Evolutionary conservation across 2,888 invertebrate genomes (phyloP).

Genomic region (Dimorphilus gyrociliatus): DNA sequence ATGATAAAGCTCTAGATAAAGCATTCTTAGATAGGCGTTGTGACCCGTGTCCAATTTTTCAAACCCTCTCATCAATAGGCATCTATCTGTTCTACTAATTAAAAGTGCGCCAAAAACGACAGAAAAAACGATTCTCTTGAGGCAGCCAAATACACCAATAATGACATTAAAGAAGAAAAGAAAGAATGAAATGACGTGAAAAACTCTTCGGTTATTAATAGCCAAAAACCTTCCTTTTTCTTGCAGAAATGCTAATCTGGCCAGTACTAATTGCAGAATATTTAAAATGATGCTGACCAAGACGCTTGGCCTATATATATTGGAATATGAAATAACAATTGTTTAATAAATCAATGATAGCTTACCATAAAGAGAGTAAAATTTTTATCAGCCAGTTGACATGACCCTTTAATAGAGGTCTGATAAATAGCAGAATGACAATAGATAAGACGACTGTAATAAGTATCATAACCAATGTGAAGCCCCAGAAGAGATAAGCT

Average conservation of each 20-base stretch:
- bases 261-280: constrained; percentile 7
- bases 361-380: too few species aligned
- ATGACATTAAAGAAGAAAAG: constrained; percentile 18
- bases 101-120: constrained; percentile 12
- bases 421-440: too few species aligned
- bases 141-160: constrained; percentile 14
- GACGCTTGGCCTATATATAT: constrained; percentile 10
- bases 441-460: too few species aligned
- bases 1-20: constrained; percentile 3
- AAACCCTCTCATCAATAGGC: constrained; percentile 15
- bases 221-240: constrained; percentile 7
- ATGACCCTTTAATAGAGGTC: too few species aligned
- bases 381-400: too few species aligned
- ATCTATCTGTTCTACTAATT: constrained; percentile 14
- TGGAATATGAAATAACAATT: too few species aligned
- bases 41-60: constrained; percentile 13
- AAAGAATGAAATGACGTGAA: constrained; percentile 15
- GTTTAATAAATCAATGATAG: too few species aligned
- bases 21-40: constrained; percentile 2
- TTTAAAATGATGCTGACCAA: constrained; percentile 6
- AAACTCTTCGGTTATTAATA: constrained; percentile 12
- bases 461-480: too few species aligned
- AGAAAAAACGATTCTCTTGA: constrained; percentile 12
- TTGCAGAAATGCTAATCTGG: constrained; percentile 7
- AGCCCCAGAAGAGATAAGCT: too few species aligned